Conservation (phyloP, 2,113 vertebrate genomes). For the Aramus guarauna region DNA sequence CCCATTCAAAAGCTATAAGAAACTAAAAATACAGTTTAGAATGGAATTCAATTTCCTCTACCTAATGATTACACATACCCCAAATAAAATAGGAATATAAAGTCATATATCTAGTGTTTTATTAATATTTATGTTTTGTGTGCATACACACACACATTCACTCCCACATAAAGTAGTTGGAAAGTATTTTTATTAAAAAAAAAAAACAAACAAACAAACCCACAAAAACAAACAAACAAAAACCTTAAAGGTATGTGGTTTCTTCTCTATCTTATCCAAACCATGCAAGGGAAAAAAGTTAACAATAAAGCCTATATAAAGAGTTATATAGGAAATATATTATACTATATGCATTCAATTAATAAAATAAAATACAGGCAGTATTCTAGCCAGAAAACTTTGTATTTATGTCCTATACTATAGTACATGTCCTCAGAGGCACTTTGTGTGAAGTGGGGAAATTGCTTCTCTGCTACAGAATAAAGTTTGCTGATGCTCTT, state of each 20-base stretch:
- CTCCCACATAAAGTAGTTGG: not conserved
- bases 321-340: not conserved
- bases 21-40: not conserved
- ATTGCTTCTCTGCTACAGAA: not conserved
- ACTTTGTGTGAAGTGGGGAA: not conserved
- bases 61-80: not conserved
- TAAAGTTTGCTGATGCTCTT: not conserved
- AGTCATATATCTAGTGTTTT: not conserved
- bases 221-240: not conserved
- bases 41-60: not conserved
- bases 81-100: not conserved
- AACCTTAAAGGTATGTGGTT: no score
- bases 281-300: not conserved
- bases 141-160: not conserved
- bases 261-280: not conserved
- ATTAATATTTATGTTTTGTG: not conserved
- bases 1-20: not conserved
- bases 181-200: not conserved
- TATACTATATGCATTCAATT: not conserved
- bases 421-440: not conserved
- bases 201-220: not conserved
- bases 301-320: not conserved
- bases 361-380: not conserved
- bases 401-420: not conserved
- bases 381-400: not conserved